Conservation (phyloP, 35 echinoderm and acorn worm genomes). For the Patiria miniata region DNA sequence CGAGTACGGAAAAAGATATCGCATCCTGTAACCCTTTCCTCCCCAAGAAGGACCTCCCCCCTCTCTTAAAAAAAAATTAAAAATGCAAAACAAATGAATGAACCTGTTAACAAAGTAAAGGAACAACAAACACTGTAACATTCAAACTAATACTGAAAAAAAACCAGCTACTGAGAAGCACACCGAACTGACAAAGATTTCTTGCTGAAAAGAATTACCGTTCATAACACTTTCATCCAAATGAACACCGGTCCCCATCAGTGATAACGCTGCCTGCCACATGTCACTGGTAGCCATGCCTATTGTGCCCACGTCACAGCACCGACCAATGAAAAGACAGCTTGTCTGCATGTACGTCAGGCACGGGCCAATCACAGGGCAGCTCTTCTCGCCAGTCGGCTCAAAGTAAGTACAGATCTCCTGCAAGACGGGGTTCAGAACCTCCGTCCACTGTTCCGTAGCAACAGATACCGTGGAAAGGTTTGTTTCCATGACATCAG, state of each 20-base stretch:
- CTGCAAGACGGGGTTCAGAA: not conserved
- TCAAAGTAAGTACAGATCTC: not conserved
- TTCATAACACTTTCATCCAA: not conserved
- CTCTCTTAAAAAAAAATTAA: too few species aligned
- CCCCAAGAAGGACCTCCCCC: too few species aligned
- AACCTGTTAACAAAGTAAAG: too few species aligned
- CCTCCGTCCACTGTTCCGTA: not conserved
- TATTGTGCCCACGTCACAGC: not conserved
- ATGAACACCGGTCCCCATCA: not conserved
- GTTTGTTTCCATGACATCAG: slow-evolving; percentile 2
- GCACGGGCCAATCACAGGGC: not conserved
- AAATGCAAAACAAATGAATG: too few species aligned
- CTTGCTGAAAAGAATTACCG: not conserved
- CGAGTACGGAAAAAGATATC: too few species aligned
- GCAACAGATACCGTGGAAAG: not conserved
- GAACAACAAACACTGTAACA: too few species aligned
- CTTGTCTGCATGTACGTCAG: slow-evolving; percentile 7
- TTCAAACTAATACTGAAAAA: too few species aligned
- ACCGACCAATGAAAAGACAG: slow-evolving; percentile 9
- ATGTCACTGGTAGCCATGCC: slow-evolving; percentile 6
- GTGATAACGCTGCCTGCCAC: not conserved
- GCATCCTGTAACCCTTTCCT: too few species aligned
- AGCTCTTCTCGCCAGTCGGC: not conserved
- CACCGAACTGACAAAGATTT: too few species aligned
- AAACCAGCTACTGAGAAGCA: too few species aligned